A percentile compares a stretch with the other conserved stretches of the same genome.
These are phyloP conservation scores for Oncorhynchus nerka DNA, from an alignment of 2,113 vertebrate species.

Conservation along the genomic window DNA sequence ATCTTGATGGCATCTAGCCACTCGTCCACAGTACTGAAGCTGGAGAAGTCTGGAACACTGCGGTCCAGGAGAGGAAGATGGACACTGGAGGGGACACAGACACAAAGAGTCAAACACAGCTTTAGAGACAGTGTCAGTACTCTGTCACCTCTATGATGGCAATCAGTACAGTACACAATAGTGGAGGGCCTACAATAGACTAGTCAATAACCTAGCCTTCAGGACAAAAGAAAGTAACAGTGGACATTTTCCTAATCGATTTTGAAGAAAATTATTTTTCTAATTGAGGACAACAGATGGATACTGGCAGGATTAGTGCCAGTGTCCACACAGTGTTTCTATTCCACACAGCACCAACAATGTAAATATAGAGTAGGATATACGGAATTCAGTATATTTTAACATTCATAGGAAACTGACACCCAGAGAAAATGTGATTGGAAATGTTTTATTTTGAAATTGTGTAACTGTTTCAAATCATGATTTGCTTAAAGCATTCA, in stretches of 20 bases:
- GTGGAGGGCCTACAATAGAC: background rate
- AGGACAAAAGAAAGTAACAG: constrained; percentile 26
- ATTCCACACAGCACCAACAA: constrained; percentile 48
- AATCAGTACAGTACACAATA: constrained; percentile 42
- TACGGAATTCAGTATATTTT: constrained; percentile 5
- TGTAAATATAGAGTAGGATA: constrained; percentile 23
- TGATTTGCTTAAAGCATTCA: constrained; percentile 47
- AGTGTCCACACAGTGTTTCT: constrained; percentile 53
- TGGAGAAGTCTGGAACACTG: constrained; percentile 95
- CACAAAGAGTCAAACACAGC: constrained; percentile 13
- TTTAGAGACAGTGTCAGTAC: constrained; percentile 19
- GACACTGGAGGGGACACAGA: constrained; percentile 75
- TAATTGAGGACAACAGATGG: constrained; percentile 51
- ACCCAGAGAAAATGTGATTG: constrained; percentile 50
- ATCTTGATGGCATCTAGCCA: constrained; percentile 99
- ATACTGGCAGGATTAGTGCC: constrained; percentile 58
- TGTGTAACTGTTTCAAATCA: constrained; percentile 49
- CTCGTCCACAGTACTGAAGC: constrained; percentile 95
- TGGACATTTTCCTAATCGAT: constrained; percentile 56
- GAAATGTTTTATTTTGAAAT: constrained; percentile 61
- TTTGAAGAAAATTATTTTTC: constrained; percentile 50
- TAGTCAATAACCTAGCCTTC: background rate
- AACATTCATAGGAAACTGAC: constrained; percentile 49
- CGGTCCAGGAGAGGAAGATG: constrained; percentile 95
- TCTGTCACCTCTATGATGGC: constrained; percentile 48